Evolutionary conservation across 2,888 invertebrate genomes (phyloP), one percentile per base, ranked within the genome.

Genomic region (Cheilosia variabilis): DNA sequence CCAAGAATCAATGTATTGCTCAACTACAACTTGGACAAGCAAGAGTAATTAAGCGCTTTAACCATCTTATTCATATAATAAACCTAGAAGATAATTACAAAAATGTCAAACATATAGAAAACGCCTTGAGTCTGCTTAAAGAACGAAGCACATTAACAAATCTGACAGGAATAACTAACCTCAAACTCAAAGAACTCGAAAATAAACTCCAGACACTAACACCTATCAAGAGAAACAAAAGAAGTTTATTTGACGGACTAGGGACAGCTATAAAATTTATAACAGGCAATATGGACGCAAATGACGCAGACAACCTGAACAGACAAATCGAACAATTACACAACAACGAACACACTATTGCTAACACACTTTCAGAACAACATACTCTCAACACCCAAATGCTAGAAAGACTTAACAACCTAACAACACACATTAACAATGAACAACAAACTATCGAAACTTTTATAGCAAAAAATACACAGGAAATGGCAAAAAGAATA

Each of bases 351-450:
- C 17, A 71, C n/a, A 15, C n/a, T 37, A 17, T 65, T 17, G 5
- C 22, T 45, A 60, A 31, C n/a, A 34, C 57, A 19, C 17, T 57
- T 19, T 34, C 37, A 34, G 9, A 31, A 31, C 57, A 57, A 37
- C 31, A 57, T 37, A 68, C 19, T 19, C 13, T 53, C 68, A 77
- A 69, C n/a, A 34, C 52, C 7, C 24, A 68, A 24, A 77, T 69
- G 50, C n/a, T 77, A 13, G 37, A 66, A 68, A 77, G 69, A 62
- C 68, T 77, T 9, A 47, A 77, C 43, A 77, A 69, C 19, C 58
- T 77, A 10, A 76, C 75, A 13, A 34, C 53, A 4, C 65, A 76
- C 50, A 58, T 76, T 55, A 76, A 76, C 27, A 55, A 58, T 19
- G 55, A 76, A 27, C 66, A 76, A 31, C 34, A 68, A 53, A 68